Percentiles rank a stretch among this genome's conserved stretches.
phyloP scores from a whole-genome alignment of 2,888 invertebrate species.

The Glyphotaelius pellucidus region DNA sequence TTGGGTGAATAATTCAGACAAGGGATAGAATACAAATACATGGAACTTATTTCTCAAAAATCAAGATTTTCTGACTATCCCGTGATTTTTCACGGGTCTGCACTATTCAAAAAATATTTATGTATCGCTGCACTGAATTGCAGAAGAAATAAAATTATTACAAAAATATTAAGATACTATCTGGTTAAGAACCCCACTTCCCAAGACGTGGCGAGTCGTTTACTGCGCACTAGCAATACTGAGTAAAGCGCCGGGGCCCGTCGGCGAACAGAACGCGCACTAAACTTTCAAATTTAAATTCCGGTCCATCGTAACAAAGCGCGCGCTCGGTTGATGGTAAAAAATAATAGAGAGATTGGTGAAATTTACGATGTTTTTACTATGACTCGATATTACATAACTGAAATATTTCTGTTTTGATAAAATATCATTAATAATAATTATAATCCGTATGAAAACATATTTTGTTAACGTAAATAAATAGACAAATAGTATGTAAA shows the following conservation, averaged over 20 bases:
- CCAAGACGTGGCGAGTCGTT: not conserved
- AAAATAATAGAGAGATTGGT: not conserved
- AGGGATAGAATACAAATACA: too few relatives aligned
- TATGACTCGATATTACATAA: not conserved
- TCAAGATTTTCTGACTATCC: too few relatives aligned
- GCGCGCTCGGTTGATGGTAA: constrained; percentile 18
- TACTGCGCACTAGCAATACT: not conserved
- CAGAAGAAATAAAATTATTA: too few relatives aligned
- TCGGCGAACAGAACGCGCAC: constrained; percentile 10
- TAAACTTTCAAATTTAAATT: constrained; percentile 13
- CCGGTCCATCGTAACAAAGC: constrained; percentile 5
- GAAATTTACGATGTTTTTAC: not conserved
- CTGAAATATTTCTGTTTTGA: not conserved
- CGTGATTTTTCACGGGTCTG: too few relatives aligned
- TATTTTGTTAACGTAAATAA: not conserved
- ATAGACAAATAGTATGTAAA: constrained; percentile 26
- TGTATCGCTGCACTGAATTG: too few relatives aligned
- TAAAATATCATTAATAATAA: not conserved
- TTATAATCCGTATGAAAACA: not conserved
- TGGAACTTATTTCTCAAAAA: too few relatives aligned
- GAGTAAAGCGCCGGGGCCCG: not conserved
- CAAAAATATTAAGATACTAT: too few relatives aligned
- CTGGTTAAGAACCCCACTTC: too few relatives aligned
- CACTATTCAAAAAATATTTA: too few relatives aligned
- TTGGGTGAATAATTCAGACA: too few relatives aligned